These are phyloP conservation scores for Argyrosomus japonicus DNA, from an alignment of 2,113 vertebrate species.

Conservation along the genomic window DNA sequence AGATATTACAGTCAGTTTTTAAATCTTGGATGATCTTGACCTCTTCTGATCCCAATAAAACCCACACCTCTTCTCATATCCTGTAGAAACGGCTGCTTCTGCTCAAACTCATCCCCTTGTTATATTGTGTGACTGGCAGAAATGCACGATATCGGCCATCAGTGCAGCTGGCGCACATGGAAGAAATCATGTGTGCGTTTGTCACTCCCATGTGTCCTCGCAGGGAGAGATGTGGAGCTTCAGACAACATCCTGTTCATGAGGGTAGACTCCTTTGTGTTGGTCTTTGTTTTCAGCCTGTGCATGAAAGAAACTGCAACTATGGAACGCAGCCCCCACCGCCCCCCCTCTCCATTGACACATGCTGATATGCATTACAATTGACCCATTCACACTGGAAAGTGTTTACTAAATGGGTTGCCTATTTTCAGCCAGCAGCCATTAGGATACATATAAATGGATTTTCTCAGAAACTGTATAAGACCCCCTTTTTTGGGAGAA, in stretches of 20 bases:
- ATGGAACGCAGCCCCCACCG: conserved; percentile 34
- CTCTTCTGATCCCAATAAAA: background rate
- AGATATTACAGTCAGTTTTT: background rate
- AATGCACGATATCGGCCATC: background rate
- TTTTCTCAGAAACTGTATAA: conserved; percentile 32
- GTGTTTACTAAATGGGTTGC: conserved; percentile 51
- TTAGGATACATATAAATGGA: conserved; percentile 13
- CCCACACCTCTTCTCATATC: background rate
- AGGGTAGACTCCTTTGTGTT: conserved; percentile 66
- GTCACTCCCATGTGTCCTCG: conserved; percentile 4
- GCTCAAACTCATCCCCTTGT: background rate
- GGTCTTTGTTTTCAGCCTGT: conserved; percentile 65
- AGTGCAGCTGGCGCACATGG: background rate
- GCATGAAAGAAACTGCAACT: conserved; percentile 57
- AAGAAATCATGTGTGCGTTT: conserved; percentile 7
- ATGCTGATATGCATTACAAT: conserved; percentile 74
- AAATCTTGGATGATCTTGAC: background rate
- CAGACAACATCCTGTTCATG: conserved; percentile 48
- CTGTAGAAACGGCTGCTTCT: background rate
- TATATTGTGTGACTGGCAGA: background rate
- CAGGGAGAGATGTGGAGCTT: conserved; percentile 15
- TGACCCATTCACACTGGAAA: conserved; percentile 67
- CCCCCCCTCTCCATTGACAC: conserved; percentile 45
- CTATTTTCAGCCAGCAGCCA: conserved; percentile 44
- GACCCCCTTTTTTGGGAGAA: background rate